phyloP scores from a whole-genome alignment of 2,797 vertebrate genomes.

The Sebastes vulpes region DNA sequence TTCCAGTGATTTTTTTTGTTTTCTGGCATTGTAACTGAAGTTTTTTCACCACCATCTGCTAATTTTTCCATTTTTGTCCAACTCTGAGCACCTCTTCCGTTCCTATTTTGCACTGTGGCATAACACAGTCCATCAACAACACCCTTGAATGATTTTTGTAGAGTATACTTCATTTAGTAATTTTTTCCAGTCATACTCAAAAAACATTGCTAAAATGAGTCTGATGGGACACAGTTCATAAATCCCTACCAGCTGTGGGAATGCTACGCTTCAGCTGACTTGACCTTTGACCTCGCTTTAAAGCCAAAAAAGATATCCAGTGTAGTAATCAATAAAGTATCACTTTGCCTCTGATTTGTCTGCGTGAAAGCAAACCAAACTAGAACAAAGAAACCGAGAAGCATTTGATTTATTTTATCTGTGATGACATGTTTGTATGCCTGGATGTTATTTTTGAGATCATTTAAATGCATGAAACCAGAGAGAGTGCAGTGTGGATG shows the following conservation, averaged over 20 bases:
- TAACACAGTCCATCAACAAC: neutral
- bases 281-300: constrained; percentile 9
- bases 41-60: neutral
- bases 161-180: neutral
- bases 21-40: neutral
- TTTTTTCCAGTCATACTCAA: neutral
- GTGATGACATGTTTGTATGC: neutral
- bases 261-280: neutral
- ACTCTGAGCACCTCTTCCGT: neutral
- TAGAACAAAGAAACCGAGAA: neutral
- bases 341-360: neutral
- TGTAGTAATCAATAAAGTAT: constrained; percentile 1
- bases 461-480: constrained; percentile 10
- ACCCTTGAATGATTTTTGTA: constrained; percentile 10
- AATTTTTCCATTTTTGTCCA: neutral
- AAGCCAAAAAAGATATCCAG: neutral
- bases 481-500: constrained; percentile 1
- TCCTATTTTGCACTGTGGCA: neutral
- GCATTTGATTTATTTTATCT: neutral
- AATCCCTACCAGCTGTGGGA: neutral
- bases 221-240: neutral
- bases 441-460: neutral
- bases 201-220: neutral
- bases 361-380: neutral
- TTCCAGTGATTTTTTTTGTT: neutral